Conservation (phyloP, 1,140 invertebrate genomes). For the Venturia canescens region DNA sequence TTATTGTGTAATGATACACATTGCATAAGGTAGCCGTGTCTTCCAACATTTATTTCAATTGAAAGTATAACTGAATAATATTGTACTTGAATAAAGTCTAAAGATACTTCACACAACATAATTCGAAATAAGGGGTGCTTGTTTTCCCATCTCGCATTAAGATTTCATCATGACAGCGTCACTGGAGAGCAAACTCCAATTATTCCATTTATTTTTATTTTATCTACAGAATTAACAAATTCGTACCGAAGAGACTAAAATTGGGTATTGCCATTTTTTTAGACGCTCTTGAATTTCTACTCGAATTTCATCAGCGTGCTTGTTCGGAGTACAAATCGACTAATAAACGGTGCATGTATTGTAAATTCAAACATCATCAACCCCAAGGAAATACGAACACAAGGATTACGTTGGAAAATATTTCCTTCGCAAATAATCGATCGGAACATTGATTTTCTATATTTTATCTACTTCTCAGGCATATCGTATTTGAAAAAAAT, state of each 20-base stretch:
- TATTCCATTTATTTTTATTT: not conserved
- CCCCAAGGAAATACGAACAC: not conserved
- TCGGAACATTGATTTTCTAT: not conserved
- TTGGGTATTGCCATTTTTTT: not conserved
- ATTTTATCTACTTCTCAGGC: not conserved
- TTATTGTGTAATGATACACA: slow-evolving; percentile 25
- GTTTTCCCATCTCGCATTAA: not conserved
- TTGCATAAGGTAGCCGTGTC: slow-evolving; percentile 25
- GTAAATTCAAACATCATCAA: slow-evolving; percentile 11
- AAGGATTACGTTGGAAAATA: not conserved
- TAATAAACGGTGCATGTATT: not conserved
- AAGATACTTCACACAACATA: slow-evolving; percentile 4
- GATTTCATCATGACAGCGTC: not conserved
- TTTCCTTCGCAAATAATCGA: not conserved
- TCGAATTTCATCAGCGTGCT: not conserved
- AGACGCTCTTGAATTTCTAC: not conserved
- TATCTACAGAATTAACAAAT: slow-evolving; percentile 12
- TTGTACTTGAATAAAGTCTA: slow-evolving; percentile 12
- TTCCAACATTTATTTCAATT: slow-evolving; percentile 13
- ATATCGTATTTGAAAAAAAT: too few species aligned
- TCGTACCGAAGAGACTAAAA: not conserved
- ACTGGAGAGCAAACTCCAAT: not conserved
- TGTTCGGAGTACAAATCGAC: not conserved
- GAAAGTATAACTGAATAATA: slow-evolving; percentile 22
- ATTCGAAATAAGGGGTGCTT: slow-evolving; percentile 1